Evolutionary conservation across 2,113 vertebrate genomes (phyloP), one percentile per base, ranked within the genome.

Genomic region (Leucosticte australis): DNA sequence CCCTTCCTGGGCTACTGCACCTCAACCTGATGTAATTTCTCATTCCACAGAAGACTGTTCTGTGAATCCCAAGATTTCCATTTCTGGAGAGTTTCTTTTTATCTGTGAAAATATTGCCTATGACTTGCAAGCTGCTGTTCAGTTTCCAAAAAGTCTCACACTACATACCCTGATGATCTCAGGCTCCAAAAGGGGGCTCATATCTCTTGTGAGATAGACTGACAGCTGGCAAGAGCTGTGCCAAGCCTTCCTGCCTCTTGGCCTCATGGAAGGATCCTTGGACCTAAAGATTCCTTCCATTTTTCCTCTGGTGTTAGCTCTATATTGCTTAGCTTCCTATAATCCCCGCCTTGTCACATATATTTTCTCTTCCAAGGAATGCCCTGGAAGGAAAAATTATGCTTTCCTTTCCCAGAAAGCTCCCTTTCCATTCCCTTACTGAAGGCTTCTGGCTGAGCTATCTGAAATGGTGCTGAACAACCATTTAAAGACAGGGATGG

Each of bases 281-380:
- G 20, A 23, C 44, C 11, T 42, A 41, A 47, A 77, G 28, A 27
- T 80, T 62, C 33, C 47, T 78, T 77, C 26, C 6, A 6, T 50
- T 74, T 84, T 62, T 31, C 37, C 20, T 50, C 42, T 6, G 0
- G 3, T 20, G 19, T 62, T 81, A 74, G 21, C 21, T 65, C 11
- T 23, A 21, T 33, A 14, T 70, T 46, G 17, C 27, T 11, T 17
- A 74, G 35, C 47, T 81, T 87, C 46, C 46, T 57, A 35, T 9
- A 80, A 20, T 44, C 21, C 16, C 15, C 15, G 27, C 14, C 13
- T 23, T 3, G 0, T 35, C 2, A 2, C 10, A 15, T 15, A 9
- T 7, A 77, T 74, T 76, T 84, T 83, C 37, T 70, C 11, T 35
- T 70, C 26, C 39, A 70, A 88, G 44, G 47, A 62, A 49, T 30